Evolutionary conservation across 2,113 vertebrate species (phyloP), one percentile per base, ranked within the genome.

Genomic region (Microtus oregoni): DNA sequence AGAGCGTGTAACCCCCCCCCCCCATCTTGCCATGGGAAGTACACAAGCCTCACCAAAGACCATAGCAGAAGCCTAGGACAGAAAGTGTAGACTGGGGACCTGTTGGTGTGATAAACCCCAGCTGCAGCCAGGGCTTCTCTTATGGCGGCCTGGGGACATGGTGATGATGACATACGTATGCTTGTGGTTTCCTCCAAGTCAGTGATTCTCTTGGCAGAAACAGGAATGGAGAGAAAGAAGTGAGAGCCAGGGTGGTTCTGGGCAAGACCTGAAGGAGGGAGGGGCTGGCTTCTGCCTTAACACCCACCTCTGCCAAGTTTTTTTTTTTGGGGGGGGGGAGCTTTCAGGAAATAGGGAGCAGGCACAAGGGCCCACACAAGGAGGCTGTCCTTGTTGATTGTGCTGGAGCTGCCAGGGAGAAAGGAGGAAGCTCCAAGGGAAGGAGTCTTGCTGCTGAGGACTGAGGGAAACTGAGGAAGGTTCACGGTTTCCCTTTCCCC

Each of bases 1-100:
- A 47, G 41, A 76, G 7, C 2, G 2, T 0, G 2, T 26, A 12
- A 6, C 10, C 17, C 5, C 0, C 0, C 0, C 0, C 8, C 50
- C 50, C 47, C 9, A 13, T 9, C 35, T 61, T 4, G 2, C 13
- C 8, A 0, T 0, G 41, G 3, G 24, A 15, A 30, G 77, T 32
- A 11, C 30, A 35, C 77, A 35, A 7, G 32, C 15, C 32, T 70
- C 15, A 19, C 7, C 17, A 10, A 20, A 14, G 76, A 50, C 44
- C 50, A 28, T 32, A 50, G 76, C 17, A 17, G 44, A 78, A 30
- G 44, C 41, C 44, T 32, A 17, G 76, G 44, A 50, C 6, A 5
- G 14, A 13, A 78, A 50, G 44, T 15, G 38, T 44, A 76, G 73
- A 50, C 12, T 32, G 13, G 44, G 44, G 8, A 12, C 7, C 47